These are phyloP conservation scores for Scolopax rusticola DNA, from an alignment of 2,797 vertebrate genomes.

Conservation along the genomic window DNA sequence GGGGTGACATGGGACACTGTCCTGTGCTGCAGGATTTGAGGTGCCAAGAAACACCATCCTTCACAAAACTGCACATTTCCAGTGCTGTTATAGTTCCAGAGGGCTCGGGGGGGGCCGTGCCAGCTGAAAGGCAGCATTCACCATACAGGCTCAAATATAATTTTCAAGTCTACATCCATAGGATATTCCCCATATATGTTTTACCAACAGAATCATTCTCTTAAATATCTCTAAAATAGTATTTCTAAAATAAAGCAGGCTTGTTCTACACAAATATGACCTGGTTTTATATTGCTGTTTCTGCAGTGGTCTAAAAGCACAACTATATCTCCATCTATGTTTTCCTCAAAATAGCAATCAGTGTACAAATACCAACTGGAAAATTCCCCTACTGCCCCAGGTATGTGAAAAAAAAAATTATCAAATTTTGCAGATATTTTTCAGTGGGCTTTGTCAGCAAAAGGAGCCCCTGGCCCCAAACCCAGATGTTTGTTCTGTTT, in stretches of 20 bases:
- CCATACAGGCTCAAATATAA: not conserved
- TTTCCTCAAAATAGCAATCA: not conserved
- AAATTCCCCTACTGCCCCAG: not conserved
- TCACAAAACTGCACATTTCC: not conserved
- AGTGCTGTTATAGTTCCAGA: not conserved
- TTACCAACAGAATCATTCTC: not conserved
- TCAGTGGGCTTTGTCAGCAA: not conserved
- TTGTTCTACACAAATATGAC: not conserved
- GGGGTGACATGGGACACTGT: not conserved
- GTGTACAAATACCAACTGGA: not conserved
- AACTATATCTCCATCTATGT: not conserved
- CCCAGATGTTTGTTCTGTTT: not conserved
- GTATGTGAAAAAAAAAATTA: not conserved
- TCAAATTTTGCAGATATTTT: not conserved
- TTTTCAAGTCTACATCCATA: not conserved
- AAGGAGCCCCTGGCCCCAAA: not conserved
- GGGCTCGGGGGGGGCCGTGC: not conserved
- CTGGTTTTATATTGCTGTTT: not conserved
- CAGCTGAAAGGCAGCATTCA: not conserved
- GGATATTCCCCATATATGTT: not conserved
- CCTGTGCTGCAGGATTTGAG: not conserved
- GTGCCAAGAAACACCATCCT: not conserved
- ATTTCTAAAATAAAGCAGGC: not conserved
- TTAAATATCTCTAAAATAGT: not conserved
- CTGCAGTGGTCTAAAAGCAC: not conserved